These are phyloP conservation scores for Strigamia crassipes DNA, from an alignment of 2,888 invertebrate species.

Conservation along the genomic window DNA sequence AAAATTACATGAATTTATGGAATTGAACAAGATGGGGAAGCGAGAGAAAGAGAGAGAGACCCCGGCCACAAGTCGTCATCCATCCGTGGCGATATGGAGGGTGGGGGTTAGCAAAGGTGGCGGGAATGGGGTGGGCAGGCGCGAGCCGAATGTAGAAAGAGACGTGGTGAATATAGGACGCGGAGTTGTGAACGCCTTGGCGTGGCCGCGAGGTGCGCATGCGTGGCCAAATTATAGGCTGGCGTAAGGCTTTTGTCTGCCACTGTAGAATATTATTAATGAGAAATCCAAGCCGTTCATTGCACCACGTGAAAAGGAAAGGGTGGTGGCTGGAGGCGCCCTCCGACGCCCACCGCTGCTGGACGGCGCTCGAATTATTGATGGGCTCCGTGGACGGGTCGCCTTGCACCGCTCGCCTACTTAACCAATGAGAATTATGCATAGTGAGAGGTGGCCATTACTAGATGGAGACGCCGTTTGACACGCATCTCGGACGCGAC, in stretches of 20 bases:
- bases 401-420: slow-evolving; percentile 37
- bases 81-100: slow-evolving; percentile 16
- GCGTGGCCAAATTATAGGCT: slow-evolving; percentile 42
- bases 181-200: slow-evolving; percentile 16
- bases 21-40: slow-evolving; percentile 33
- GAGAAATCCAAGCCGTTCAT: slow-evolving; percentile 42
- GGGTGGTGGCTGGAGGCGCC: slow-evolving; percentile 37
- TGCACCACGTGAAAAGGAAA: slow-evolving; percentile 40
- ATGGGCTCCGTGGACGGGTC: slow-evolving; percentile 37
- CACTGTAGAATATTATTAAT: slow-evolving; percentile 42
- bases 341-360: slow-evolving; percentile 40
- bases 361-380: slow-evolving; percentile 38
- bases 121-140: slow-evolving; percentile 1
- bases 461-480: slow-evolving; percentile 19
- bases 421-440: slow-evolving; percentile 42
- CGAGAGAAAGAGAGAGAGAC: neutral
- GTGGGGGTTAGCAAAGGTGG: neutral
- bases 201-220: slow-evolving; percentile 42
- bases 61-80: slow-evolving; percentile 33
- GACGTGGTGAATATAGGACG: neutral
- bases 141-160: neutral
- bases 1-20: slow-evolving; percentile 47
- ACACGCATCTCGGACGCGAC: neutral
- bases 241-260: slow-evolving; percentile 42
- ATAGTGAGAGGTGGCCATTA: slow-evolving; percentile 42